Base-by-base conservation (phyloP, 2,797 vertebrate species). In the Anomalospiza imberbis region DNA sequence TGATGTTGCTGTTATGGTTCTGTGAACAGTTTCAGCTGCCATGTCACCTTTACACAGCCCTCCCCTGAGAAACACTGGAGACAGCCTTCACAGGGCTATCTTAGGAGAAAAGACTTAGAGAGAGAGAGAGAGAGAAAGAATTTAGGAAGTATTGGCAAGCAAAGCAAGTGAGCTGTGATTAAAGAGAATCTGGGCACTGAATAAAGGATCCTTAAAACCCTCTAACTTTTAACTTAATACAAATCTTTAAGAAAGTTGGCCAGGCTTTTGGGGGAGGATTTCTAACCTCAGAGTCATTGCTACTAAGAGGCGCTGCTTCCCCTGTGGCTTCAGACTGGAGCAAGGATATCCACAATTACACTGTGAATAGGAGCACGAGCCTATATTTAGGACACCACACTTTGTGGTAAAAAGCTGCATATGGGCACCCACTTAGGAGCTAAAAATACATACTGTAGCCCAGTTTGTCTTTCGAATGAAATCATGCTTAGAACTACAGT, bases 271-370 rank as follows among this genome's bases (percentile, higher is more conserved):
- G 36, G 51, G 45, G 44, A 79, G 61, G 91, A 75, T 93, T 89
- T 95, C 70, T 93, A 93, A 95, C 93, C 77, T 79, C 85, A 85
- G 88, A 95, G 76, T 78, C 57, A 71, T 40, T 92, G 88, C 93
- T 94, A 89, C 63, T 91, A 94, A 93, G 94, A 80, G 72, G 85
- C 89, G 48, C 90, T 73, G 40, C 61, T 71, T 95, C 95, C 92
- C 92, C 94, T 97, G 97, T 96, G 94, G 97, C 91, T 97, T 97
- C 88, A 54, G 76, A 67, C 85, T 93, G 66, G 68, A 95, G 95
- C 81, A 80, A 88, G 96, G 93, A 96, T 97, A 97, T 97, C 97
- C 97, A 97, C 96, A 97, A 97, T 96, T 98, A 96, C 12, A 58
- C 93, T 76, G 71, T 76, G 95, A 97, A 91, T 96, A 97, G 96